phyloP scores from a whole-genome alignment of 2,888 invertebrate species.

The Catocala nupta region DNA sequence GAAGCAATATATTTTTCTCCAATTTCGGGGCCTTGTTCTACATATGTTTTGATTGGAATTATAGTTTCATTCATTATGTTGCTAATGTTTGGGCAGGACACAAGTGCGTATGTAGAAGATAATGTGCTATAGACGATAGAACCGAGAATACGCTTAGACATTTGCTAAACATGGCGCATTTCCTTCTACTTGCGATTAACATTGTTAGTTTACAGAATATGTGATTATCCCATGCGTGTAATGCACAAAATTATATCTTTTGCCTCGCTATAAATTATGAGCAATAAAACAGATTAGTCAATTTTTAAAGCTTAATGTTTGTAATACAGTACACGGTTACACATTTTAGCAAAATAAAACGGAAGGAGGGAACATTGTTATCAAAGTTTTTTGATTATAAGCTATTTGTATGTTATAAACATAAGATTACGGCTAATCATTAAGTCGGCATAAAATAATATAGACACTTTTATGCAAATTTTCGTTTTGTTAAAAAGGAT shows the following conservation, averaged over 20 bases:
- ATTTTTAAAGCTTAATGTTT: background rate
- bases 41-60: conserved; percentile 20
- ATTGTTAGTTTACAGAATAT: no score
- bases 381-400: no score
- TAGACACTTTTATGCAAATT: no score
- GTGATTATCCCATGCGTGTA: no score
- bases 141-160: background rate
- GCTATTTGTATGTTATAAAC: no score
- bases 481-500: no score
- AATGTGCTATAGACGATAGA: background rate
- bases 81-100: background rate
- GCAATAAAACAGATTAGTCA: conserved; percentile 1
- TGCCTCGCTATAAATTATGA: conserved; percentile 10
- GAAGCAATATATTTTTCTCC: conserved; percentile 14
- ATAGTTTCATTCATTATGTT: background rate
- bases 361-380: no score
- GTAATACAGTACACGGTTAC: no score
- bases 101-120: background rate
- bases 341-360: no score
- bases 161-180: conserved; percentile 20
- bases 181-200: background rate
- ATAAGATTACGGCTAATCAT: no score
- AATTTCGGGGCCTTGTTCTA: conserved; percentile 17
- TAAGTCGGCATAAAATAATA: no score
- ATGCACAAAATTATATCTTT: background rate